These are phyloP conservation scores for Anticlea derivata DNA, from an alignment of 2,888 invertebrate species.

Conservation along the genomic window DNA sequence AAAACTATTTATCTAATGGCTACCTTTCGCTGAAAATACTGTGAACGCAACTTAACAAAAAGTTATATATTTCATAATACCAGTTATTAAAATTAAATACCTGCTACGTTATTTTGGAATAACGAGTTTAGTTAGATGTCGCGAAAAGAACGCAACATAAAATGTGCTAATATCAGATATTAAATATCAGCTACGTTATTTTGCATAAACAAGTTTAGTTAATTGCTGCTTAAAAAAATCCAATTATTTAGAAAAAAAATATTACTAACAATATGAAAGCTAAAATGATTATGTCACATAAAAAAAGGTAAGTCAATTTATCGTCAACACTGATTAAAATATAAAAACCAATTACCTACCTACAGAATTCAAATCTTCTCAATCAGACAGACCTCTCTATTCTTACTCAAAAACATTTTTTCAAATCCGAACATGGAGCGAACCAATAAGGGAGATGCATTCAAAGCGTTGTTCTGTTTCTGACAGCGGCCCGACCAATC, in stretches of 20 bases:
- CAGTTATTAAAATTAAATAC: too few species aligned
- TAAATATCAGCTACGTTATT: too few species aligned
- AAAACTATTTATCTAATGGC: background rate
- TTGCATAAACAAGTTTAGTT: too few species aligned
- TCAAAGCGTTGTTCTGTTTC: constrained; percentile 69
- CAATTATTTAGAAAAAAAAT: too few species aligned
- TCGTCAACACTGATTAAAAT: constrained; percentile 43
- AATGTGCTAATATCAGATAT: too few species aligned
- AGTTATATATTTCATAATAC: too few species aligned
- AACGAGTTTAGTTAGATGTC: too few species aligned
- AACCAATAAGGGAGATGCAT: constrained; percentile 70
- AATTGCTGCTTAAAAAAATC: too few species aligned
- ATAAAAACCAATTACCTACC: constrained; percentile 61
- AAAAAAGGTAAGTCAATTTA: background rate
- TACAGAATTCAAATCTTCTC: constrained; percentile 53
- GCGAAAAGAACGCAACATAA: too few species aligned
- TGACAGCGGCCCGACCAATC: constrained; percentile 78
- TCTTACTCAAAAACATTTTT: constrained; percentile 53
- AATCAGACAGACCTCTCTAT: constrained; percentile 49
- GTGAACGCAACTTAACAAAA: too few species aligned
- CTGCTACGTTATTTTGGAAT: too few species aligned
- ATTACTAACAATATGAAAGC: background rate
- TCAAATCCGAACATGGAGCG: constrained; percentile 56
- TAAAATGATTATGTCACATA: background rate
- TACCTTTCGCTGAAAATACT: background rate